Percentiles rank a stretch among this genome's conserved stretches.
Conservation (phyloP, 2,797 vertebrate species). For the Iguana delicatissima region DNA sequence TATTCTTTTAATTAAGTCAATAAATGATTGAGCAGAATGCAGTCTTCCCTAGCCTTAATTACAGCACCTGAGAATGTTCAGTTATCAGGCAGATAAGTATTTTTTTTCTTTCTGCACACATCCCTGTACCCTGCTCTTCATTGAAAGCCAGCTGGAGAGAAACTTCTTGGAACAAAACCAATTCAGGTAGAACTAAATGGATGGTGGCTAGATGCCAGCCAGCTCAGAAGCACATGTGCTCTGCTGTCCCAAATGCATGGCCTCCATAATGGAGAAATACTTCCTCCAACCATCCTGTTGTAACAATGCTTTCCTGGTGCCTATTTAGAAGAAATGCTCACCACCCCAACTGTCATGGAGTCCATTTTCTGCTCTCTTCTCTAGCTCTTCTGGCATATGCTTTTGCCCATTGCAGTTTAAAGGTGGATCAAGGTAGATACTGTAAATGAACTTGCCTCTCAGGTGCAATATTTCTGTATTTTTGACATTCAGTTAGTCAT, state of each 20-base stretch:
- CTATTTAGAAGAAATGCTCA: not conserved
- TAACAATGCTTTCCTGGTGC: not conserved
- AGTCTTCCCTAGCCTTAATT: slow-evolving; percentile 25
- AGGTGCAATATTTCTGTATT: not conserved
- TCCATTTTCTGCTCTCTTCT: not conserved
- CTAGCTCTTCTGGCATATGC: no score
- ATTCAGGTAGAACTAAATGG: not conserved
- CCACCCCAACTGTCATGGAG: not conserved
- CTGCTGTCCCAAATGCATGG: not conserved
- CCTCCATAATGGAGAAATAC: not conserved
- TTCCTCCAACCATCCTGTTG: not conserved
- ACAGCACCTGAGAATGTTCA: slow-evolving; percentile 22
- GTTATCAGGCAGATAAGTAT: slow-evolving; percentile 32
- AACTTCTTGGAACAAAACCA: not conserved
- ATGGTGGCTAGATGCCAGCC: slow-evolving; percentile 9
- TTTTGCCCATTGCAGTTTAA: no score
- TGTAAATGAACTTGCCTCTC: no score
- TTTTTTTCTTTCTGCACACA: not conserved
- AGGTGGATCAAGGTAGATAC: no score
- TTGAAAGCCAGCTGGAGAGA: not conserved
- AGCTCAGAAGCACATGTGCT: not conserved
- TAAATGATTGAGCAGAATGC: slow-evolving; percentile 18
- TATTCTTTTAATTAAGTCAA: slow-evolving; percentile 48
- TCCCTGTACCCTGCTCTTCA: not conserved
- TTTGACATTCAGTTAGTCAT: no score